Conservation (phyloP, 1,140 invertebrate genomes). For the Caenorhabditis inopinata region DNA sequence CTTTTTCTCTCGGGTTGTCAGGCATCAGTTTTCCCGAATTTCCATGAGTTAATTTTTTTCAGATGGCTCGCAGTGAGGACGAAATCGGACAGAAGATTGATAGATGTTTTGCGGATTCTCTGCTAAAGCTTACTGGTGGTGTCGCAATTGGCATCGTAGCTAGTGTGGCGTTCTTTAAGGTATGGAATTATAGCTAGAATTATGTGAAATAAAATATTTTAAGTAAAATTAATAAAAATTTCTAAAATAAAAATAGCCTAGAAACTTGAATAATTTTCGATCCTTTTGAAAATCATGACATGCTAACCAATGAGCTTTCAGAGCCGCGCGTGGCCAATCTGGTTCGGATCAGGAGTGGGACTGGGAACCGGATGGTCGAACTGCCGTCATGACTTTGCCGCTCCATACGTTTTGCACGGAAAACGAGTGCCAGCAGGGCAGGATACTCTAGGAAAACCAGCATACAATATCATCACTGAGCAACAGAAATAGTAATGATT, state of each 20-base stretch:
- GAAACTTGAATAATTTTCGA: background rate
- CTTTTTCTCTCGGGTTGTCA: no score
- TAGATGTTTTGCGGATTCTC: slow-evolving; percentile 69
- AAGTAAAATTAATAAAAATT: background rate
- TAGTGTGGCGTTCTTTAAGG: slow-evolving; percentile 69
- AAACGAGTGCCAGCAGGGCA: slow-evolving; percentile 54
- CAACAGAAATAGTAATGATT: background rate
- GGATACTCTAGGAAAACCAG: slow-evolving; percentile 24
- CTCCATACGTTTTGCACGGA: slow-evolving; percentile 64
- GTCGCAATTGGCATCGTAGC: slow-evolving; percentile 68
- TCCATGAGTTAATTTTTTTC: background rate
- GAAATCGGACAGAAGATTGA: slow-evolving; percentile 69
- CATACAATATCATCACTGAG: background rate
- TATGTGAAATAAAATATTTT: no score
- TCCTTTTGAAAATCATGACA: background rate
- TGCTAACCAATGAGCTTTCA: background rate
- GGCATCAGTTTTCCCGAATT: no score
- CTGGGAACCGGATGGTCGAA: slow-evolving; percentile 70
- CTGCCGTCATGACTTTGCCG: slow-evolving; percentile 69
- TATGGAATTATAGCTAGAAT: background rate
- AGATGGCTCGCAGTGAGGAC: slow-evolving; percentile 65
- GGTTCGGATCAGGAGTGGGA: slow-evolving; percentile 67
- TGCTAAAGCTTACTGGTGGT: slow-evolving; percentile 70
- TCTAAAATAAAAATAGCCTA: background rate
- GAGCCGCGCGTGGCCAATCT: slow-evolving; percentile 67